Base-by-base conservation (phyloP, 2,113 vertebrate genomes). In the Vulpes vulpes region DNA sequence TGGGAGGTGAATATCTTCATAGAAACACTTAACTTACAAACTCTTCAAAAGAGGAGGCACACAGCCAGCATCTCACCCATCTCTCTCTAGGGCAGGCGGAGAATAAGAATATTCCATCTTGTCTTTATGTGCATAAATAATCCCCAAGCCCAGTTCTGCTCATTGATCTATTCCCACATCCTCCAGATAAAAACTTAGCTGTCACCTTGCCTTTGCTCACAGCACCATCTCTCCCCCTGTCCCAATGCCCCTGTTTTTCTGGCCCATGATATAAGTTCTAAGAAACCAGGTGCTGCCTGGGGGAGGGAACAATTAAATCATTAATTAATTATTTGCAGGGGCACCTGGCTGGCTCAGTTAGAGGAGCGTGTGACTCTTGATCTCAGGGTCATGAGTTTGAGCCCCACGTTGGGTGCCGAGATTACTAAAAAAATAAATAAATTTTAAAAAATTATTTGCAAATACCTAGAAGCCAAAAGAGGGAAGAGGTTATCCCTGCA, bases 311-410 rank as follows among this genome's bases (percentile, higher is more conserved):
- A 69, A 78, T 71, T 57, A 81, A 73, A 49, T 91, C 55, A 64
- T 59, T 81, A 74, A 59, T 6, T 80, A 55, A 85, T 79, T 89
- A 88, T 82, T 60, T 96, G 59, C 49, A 96, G 43, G 23, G 73
- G 7, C 0, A 1, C 43, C 38, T 27, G 73, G 73, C 43, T 76
- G 73, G 23, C 14, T 76, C 23, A 49, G 43, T 76, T 15, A 23
- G 73, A 49, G 43, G 12, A 27, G 12, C 1, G 3, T 4, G 23
- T 27, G 43, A 76, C 23, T 49, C 43, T 49, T 49, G 43, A 76
- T 76, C 43, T 49, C 14, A 2, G 73, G 43, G 73, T 76, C 1
- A 12, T 43, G 73, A 76, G 73, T 49, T 76, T 1, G 12, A 76
- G 73, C 43, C 23, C 43, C 2, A 1, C 1, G 8, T 49, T 27